These are phyloP conservation scores for Conus betulinus DNA, from an alignment of 1,140 invertebrate species.

Conservation along the genomic window DNA sequence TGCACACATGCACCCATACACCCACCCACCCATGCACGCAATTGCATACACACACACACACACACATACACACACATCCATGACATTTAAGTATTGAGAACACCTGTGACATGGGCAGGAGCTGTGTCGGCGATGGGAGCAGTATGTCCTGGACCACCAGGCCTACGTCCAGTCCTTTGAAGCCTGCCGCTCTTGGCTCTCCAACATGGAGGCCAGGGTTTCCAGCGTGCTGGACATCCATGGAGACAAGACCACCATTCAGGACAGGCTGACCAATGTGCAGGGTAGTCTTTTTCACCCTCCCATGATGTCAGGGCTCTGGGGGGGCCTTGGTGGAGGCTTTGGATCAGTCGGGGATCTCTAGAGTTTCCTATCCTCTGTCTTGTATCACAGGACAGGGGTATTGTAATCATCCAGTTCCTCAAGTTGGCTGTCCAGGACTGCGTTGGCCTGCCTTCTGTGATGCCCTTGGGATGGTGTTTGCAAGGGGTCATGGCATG, in stretches of 20 bases:
- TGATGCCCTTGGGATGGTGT: no score
- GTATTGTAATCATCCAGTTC: not conserved
- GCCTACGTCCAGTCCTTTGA: slow-evolving; percentile 88
- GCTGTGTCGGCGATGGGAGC: slow-evolving; percentile 91
- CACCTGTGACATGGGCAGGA: slow-evolving; percentile 77
- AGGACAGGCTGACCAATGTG: slow-evolving; percentile 62
- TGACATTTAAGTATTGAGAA: no score
- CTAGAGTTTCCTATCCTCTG: not conserved
- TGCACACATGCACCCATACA: no score
- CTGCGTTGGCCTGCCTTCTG: no score
- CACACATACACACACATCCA: no score
- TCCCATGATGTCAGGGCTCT: no score
- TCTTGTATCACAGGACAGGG: not conserved
- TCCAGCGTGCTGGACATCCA: slow-evolving; percentile 81
- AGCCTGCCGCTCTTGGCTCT: slow-evolving; percentile 90
- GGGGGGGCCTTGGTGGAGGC: not conserved
- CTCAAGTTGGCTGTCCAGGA: not conserved
- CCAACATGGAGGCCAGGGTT: slow-evolving; percentile 88
- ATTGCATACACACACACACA: no score
- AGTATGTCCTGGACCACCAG: slow-evolving; percentile 92
- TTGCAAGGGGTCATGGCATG: no score
- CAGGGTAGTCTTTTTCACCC: slow-evolving; percentile 55
- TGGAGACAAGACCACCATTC: slow-evolving; percentile 65
- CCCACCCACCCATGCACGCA: no score
- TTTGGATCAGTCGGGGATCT: not conserved